Base-by-base conservation (phyloP, 1,140 invertebrate species). In the Philopotamus ludificatus region DNA sequence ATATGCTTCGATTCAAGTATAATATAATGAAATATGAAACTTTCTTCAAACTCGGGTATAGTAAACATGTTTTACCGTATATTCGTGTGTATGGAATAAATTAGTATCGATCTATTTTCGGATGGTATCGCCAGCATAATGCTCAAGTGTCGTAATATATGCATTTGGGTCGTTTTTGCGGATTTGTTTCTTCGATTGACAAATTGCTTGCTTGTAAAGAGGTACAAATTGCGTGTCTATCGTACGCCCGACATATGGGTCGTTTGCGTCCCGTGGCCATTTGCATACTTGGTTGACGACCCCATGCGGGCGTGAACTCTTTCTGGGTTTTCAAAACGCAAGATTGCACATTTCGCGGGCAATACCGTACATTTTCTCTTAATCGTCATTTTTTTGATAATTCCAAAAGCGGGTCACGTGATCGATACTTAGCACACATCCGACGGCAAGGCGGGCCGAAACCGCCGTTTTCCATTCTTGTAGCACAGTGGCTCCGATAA, bases 291-390 rank as follows among this genome's bases (percentile, higher is more conserved):
- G 62, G 42, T 20, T 44, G 21, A 49, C 44, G 63, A 55, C 50
- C 34, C 26, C 25, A 69, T 69, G 63, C 67, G 67, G 67, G 67
- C 39, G 44, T 69, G 67, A 69, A 69, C 67, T 59, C 44, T 65
- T 65, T 65, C 67, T 66, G 59, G 67, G 67, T 65, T 26, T 54
- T n/a, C n/a, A n/a, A 20, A 8, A 34, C 28, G 25, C 47, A n/a
- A 60, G 55, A 60, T 66, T 66, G 44, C 25, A 18, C 12, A 16
- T 34, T 55, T 55, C 12, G 28, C 39, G 12, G 18, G 25, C 20
- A 25, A 51, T 12, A 49, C 23, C 23, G 45, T 21, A 49, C 45
- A 49, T 49, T 49, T 49, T 21, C 2, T 9, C 45, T 16, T n/a
- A n/a, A n/a, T n/a, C n/a, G n/a, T n/a, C n/a, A n/a, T n/a, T n/a